A percentile compares a stretch with the other conserved stretches of the same genome.
Conservation (phyloP, 2,113 vertebrate genomes). For the Gallinago paraguaiae region DNA sequence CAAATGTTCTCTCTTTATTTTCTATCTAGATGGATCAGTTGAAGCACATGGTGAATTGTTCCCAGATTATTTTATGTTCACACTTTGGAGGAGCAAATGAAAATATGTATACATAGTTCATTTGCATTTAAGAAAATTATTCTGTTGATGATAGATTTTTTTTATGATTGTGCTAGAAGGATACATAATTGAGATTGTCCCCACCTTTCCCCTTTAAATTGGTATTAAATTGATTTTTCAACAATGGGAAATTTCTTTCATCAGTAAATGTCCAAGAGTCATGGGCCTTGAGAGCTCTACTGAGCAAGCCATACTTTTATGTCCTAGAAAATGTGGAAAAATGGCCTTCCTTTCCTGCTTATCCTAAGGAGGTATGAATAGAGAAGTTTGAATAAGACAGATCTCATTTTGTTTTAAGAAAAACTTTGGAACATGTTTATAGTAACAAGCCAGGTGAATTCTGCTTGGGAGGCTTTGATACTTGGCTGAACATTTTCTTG, state of each 20-base stretch:
- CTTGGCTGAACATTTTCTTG: background rate
- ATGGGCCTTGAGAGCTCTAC: background rate
- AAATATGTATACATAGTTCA: background rate
- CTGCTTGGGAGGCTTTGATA: background rate
- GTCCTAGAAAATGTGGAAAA: background rate
- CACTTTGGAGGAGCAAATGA: background rate
- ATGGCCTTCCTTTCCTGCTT: background rate
- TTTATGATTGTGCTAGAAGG: background rate
- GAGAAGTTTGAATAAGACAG: background rate
- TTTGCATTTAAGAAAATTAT: background rate
- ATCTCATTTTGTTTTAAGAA: background rate
- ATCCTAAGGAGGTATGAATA: background rate
- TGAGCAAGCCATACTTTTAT: background rate
- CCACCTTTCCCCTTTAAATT: background rate
- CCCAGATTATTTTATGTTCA: background rate
- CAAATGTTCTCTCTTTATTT: background rate
- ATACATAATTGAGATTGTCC: background rate
- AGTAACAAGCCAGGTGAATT: background rate
- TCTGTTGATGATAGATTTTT: background rate
- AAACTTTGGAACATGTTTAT: background rate
- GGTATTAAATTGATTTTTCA: background rate
- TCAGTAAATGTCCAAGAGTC: background rate
- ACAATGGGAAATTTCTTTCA: background rate
- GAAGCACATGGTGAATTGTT: background rate
- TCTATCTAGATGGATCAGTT: background rate